Base-by-base conservation (phyloP, 2,888 invertebrate genomes). In the Orthonevra nobilis region DNA sequence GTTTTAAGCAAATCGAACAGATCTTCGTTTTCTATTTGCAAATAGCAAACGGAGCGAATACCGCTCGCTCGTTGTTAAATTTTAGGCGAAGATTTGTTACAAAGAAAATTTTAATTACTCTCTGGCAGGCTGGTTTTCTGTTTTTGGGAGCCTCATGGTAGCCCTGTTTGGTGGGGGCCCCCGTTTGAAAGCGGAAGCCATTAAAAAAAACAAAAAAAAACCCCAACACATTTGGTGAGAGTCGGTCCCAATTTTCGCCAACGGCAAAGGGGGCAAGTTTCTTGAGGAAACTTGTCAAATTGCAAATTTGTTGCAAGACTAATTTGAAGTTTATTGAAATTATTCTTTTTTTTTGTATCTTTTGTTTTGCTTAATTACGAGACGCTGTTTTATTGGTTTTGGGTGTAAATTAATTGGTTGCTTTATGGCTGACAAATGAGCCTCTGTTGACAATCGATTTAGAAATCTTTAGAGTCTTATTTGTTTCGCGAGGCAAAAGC, bases 1-100 rank as follows among this genome's bases (percentile, higher is more conserved):
- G 17, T 42, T 77, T 77, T 72, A 77, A 64, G 58, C 72, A 58
- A 77, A 77, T 72, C 38, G 14, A 52, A 52, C 50, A 28, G 56
- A 77, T 72, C 46, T 56, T 26, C 20, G 36, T 23, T 58, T 42
- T 50, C 50, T 56, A 66, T 66, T 66, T 58, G 64, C 52, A 70
- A 23, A 23, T 23, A 23, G 5, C 34, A 44, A 44, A 34, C 44
- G n/a, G n/a, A 10, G 6, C 14, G 14, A 60, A 34, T 20, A 19
- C 30, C 12, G 30, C 12, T 42, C 3, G 1, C n/a, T n/a, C 5
- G 14, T 36, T 36, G 23, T 30, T 63, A 26, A 63, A n/a, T 20
- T n/a, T 38, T 63, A 2, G 20, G 15, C 5, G 20, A 10, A 14
- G 10, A 44, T 44, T 23, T 20, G 3, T 44, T 32, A 60, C 34